Evolutionary conservation across 2,113 vertebrate species (phyloP), one percentile per base, ranked within the genome.

Genomic region (Sigmodon hispidus): DNA sequence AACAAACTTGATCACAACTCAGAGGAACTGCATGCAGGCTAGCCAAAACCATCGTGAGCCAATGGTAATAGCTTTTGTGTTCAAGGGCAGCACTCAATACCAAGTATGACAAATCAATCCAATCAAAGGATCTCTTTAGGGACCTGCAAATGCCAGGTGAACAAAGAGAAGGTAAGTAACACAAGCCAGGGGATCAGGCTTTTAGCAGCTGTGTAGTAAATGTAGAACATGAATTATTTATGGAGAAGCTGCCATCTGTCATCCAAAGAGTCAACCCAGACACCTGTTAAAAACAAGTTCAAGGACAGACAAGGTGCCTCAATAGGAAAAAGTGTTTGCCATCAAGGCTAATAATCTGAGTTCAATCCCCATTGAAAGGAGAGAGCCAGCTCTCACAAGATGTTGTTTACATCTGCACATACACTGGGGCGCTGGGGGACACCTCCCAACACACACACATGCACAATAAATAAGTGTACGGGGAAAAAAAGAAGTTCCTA

Each of bases 91-190:
- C 55, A 77, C 43, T 94, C 19, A 43, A 6, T 73, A 61, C 16
- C 10, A 10, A 61, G 26, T 93, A 59, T n/a, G 21, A 73, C 59
- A 91, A 93, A 91, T 83, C 91, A 89, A 75, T 84, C 24, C 75
- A 92, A 69, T 67, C 67, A 73, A 77, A 52, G 48, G 76, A 12
- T 92, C 67, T 94, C 85, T 92, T 94, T 69, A 65, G 89, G 43
- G 73, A 90, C 67, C 75, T 48, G 83, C 48, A 89, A 76, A 92
- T 80, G 63, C 31, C 88, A 96, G 89, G 43, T 79, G 81, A 94
- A 94, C 63, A 88, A 92, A 92, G 81, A 84, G 48, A 92, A 94
- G 84, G 61, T 55, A 93, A 89, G 61, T 87, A 90, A 90, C 50
- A 90, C 36, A 84, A 90, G 81, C 26, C 76, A 77, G 80, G 61